Conservation (phyloP, 2,797 vertebrate genomes). For the Sarcoramphus papa region DNA sequence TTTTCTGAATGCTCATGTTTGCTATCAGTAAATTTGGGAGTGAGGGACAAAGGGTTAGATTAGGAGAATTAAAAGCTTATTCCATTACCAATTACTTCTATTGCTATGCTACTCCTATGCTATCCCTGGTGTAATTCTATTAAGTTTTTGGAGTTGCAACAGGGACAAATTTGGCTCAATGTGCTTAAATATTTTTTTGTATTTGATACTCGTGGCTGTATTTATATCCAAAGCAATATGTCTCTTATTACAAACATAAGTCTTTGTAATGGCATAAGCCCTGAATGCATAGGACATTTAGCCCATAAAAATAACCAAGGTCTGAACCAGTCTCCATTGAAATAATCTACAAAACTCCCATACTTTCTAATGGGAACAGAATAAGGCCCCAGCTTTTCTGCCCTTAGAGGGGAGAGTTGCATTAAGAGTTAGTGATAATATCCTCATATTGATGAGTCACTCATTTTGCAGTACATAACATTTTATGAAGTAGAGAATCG, state of each 20-base stretch:
- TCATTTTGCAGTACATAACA: constrained; percentile 68
- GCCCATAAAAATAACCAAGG: constrained; percentile 58
- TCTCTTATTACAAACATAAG: constrained; percentile 67
- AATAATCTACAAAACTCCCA: constrained; percentile 34
- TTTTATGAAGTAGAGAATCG: constrained; percentile 75
- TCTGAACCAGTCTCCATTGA: constrained; percentile 35
- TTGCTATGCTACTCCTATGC: not conserved
- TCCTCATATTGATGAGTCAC: constrained; percentile 67
- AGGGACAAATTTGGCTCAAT: constrained; percentile 28
- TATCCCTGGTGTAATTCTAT: not conserved
- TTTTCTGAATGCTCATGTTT: not conserved
- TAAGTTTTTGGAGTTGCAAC: constrained; percentile 7
- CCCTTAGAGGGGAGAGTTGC: constrained; percentile 21
- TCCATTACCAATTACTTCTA: not conserved
- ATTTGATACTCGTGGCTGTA: not conserved
- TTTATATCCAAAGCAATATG: constrained; percentile 61
- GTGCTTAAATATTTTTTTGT: constrained; percentile 32
- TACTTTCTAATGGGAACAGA: constrained; percentile 41
- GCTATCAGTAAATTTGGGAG: not conserved
- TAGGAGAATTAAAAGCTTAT: constrained; percentile 4
- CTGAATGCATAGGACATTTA: constrained; percentile 56
- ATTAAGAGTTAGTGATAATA: constrained; percentile 60
- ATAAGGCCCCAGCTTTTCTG: constrained; percentile 40
- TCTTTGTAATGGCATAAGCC: constrained; percentile 45
- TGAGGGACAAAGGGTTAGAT: not conserved